These are phyloP conservation scores for Orthosia cruda DNA, from an alignment of 2,888 invertebrate genomes.

Conservation along the genomic window DNA sequence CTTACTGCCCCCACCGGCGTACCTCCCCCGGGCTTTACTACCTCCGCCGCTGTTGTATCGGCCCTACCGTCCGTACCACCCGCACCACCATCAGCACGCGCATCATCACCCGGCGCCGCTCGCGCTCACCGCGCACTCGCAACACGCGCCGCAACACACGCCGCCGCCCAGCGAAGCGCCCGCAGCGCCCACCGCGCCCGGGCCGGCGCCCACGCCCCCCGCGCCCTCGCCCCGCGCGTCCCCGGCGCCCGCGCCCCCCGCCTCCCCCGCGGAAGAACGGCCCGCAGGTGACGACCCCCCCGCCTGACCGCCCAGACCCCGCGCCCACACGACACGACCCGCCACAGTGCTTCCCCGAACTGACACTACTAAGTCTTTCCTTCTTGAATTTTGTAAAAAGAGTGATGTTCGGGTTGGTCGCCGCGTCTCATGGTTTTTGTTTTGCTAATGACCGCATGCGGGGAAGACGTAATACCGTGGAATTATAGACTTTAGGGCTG, in stretches of 20 bases:
- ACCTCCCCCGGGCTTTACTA: slow-evolving; percentile 76
- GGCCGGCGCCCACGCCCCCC: slow-evolving; percentile 61
- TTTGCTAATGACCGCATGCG: slow-evolving; percentile 23
- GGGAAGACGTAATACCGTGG: background rate
- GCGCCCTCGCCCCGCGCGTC: slow-evolving; percentile 48
- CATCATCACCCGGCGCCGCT: slow-evolving; percentile 40
- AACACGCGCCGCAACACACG: slow-evolving; percentile 36
- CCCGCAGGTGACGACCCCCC: slow-evolving; percentile 59
- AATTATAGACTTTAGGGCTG: background rate
- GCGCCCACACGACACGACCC: slow-evolving; percentile 59
- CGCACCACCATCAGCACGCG: slow-evolving; percentile 25
- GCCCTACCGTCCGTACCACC: slow-evolving; percentile 79
- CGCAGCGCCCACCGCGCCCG: slow-evolving; percentile 64
- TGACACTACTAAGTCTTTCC: background rate
- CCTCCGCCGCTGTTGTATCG: slow-evolving; percentile 84
- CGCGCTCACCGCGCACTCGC: slow-evolving; percentile 43
- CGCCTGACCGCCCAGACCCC: slow-evolving; percentile 49
- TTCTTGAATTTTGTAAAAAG: background rate
- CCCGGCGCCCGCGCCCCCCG: slow-evolving; percentile 75
- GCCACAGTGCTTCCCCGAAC: slow-evolving; percentile 11
- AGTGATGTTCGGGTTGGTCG: background rate
- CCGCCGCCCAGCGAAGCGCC: slow-evolving; percentile 69
- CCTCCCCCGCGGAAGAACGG: slow-evolving; percentile 34
- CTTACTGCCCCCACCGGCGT: slow-evolving; percentile 75
- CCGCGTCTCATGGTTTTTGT: background rate